These are phyloP conservation scores for Fragum fragum DNA, from an alignment of 2,888 invertebrate species.

Conservation along the genomic window DNA sequence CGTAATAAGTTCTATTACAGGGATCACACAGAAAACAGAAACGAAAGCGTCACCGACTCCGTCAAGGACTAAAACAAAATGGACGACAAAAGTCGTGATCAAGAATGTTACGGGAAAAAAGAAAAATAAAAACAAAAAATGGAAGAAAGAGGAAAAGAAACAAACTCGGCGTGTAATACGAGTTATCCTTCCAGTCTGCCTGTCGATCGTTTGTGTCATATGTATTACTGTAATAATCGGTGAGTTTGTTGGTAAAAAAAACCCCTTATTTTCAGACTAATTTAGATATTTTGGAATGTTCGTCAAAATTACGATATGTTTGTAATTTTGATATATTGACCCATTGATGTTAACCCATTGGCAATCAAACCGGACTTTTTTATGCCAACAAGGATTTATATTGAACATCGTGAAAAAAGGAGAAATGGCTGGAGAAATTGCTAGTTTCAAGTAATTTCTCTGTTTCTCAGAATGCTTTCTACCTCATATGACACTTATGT, in stretches of 20 bases:
- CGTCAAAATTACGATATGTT: no score
- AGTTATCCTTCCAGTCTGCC: not conserved
- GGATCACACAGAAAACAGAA: not conserved
- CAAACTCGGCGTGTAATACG: not conserved
- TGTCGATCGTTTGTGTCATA: not conserved
- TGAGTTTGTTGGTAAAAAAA: not conserved
- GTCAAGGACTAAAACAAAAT: not conserved
- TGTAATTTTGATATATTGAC: no score
- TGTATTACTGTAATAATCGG: not conserved
- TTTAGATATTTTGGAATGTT: no score
- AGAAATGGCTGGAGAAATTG: no score
- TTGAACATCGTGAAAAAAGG: no score
- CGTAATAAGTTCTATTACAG: not conserved
- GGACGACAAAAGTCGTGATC: slow-evolving; percentile 1
- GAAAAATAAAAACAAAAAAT: slow-evolving; percentile 3
- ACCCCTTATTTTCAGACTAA: no score
- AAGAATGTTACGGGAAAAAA: not conserved
- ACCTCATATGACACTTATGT: no score
- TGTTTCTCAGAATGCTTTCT: no score
- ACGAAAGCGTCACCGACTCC: not conserved
- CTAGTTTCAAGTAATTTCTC: no score
- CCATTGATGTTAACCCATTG: no score
- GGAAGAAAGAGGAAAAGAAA: not conserved
- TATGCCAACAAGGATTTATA: no score
- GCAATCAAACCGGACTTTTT: no score